Conservation (phyloP, 2,888 invertebrate species). For the Deilephila porcellus region DNA sequence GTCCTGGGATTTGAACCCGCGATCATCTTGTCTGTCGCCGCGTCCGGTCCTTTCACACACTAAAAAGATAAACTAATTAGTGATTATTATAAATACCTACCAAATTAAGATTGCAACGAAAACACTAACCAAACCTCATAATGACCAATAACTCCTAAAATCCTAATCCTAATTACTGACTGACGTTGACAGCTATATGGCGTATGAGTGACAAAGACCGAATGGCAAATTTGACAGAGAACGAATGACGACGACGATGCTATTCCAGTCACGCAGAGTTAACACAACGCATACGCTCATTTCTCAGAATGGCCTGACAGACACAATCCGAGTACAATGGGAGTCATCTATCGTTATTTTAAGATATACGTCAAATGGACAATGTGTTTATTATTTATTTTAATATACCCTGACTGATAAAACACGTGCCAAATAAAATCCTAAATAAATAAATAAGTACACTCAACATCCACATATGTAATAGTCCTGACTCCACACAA, state of each 20-base stretch:
- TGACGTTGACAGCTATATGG: neutral
- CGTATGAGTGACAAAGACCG: constrained; percentile 9
- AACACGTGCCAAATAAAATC: too few relatives aligned
- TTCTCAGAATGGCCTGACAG: constrained; percentile 11
- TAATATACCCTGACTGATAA: neutral
- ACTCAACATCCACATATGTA: too few relatives aligned
- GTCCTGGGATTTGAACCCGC: too few relatives aligned
- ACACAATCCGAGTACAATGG: neutral
- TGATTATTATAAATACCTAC: too few relatives aligned
- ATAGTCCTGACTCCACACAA: too few relatives aligned
- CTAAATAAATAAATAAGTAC: too few relatives aligned
- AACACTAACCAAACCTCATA: neutral
- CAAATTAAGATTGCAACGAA: neutral
- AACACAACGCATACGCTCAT: constrained; percentile 11
- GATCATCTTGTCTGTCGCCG: too few relatives aligned
- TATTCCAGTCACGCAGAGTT: constrained; percentile 13
- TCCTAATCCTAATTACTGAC: neutral
- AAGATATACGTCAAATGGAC: neutral
- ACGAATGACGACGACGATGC: constrained; percentile 16
- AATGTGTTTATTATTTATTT: constrained; percentile 4
- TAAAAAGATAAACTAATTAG: too few relatives aligned
- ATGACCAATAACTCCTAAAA: neutral
- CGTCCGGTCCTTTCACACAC: too few relatives aligned
- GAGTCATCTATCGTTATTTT: constrained; percentile 15
- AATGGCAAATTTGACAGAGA: constrained; percentile 22